Evolutionary conservation across 1,140 invertebrate species (phyloP), one percentile per base, ranked within the genome.

Genomic region (Drosophila busckii): DNA sequence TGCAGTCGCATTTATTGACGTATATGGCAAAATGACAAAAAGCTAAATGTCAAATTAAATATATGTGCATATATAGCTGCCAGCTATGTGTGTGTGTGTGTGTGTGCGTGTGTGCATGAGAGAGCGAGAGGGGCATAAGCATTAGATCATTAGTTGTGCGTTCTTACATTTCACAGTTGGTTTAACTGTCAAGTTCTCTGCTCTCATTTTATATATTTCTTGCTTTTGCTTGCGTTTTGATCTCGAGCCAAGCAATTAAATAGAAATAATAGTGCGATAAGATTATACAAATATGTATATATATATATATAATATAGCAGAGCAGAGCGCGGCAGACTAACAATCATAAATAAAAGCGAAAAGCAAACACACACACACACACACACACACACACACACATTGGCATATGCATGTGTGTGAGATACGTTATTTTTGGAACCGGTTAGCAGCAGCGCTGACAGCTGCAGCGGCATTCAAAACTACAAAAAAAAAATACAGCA

Each of bases 381-480:
- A 32, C 23, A 8, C 9, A 41, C 22, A 25, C 8, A 28, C 17
- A 42, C 12, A 4, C 32, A 41, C 26, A 20, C 10, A 37, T 40
- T 20, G 29, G 12, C 23, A 9, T 15, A 10, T 53, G 50, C 22
- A 22, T n/a, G 5, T 54, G 22, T 37, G 37, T 42, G 22, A 19
- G 40, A n/a, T 60, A 25, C 23, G 28, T 54, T 78, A 76, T 78
- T 78, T 78, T 71, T 38, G 62, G 66, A 76, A 76, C 70, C 60
- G 42, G 65, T 69, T 66, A 28, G 32, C n/a, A n/a, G n/a, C n/a
- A n/a, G n/a, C 23, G 23, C 31, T 41, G 70, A 54, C 70, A 76
- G 65, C 69, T 73, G 69, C 69, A 73, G 29, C 37, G 9, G 44
- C 42, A 58, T 40, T 25, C n/a, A n/a, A n/a, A n/a, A n/a, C n/a